Evolutionary conservation across 2,113 vertebrate species (phyloP), one percentile per base, ranked within the genome.

Genomic region (Tupaia tana): DNA sequence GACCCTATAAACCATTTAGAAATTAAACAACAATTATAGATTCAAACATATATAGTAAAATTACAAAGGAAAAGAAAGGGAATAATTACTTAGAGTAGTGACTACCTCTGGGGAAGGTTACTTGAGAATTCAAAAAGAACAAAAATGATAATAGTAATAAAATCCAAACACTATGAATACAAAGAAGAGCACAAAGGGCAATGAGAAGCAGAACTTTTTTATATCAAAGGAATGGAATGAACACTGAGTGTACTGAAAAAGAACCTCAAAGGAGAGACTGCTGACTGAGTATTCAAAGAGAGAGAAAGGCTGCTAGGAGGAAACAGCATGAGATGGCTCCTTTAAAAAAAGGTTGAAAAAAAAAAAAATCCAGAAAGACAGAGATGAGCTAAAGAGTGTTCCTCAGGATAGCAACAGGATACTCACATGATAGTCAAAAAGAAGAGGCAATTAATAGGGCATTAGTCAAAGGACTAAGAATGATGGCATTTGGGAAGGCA

Each of bases 1-100:
- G 43, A 88, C 69, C 78, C 43, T 1, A 70, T 70, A 87, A 86
- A 22, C 3, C 52, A 84, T 27, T 58, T 5, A 83, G 86, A 89
- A 89, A 67, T 7, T 63, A 82, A 92, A 71, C 16, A 95, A 86
- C 34, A 89, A 69, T 27, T 81, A 86, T 1, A 84, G 67, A 81
- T 63, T 92, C 79, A 79, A 86, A 74, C 5, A 73, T 52, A 63
- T 67, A 63, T 6, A 94, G 27, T 59, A 93, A 91, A 70, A 63
- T 64, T 52, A 86, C 15, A 86, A 94, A 89, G 56, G 77, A 89
- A 88, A 82, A 66, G 54, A 52, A 94, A 92, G 16, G 9, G 16
- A 92, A 78, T 92, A 43, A 79, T 64, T 92, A 94, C 63, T 20
- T 71, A 87, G 73, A 94, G 24, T 31, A 59, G 25, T 10, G 6